Base-by-base conservation (phyloP, 2,113 vertebrate species). In the Osmerus mordax region DNA sequence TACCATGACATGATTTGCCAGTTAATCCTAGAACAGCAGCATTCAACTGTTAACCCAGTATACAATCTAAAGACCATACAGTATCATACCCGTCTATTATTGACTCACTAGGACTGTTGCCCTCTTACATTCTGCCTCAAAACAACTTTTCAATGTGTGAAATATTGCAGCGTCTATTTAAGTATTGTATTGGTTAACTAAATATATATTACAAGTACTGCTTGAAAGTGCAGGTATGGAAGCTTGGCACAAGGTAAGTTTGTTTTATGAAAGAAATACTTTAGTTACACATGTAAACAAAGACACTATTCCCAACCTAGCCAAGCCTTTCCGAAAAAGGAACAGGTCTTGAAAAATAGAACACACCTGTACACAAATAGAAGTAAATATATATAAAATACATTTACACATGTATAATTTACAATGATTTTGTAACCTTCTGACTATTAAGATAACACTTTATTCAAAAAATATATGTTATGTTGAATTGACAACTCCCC, bases 251-350 rank as follows among this genome's bases (percentile, higher is more conserved):
- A 90, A 88, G 81, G 88, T 91, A 90, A 86, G 81, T 86, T 84
- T 89, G 83, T 85, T 84, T 90, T 88, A 80, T 79, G 75, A 89
- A 89, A 86, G 87, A 90, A 90, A 85, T 82, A 90, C 81, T 9
- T 71, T 88, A 81, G 78, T 88, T 83, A 87, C 87, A 92, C 86
- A 88, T 92, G 90, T 92, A 92, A 91, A 92, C 90, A 91, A 88
- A 91, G 88, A 88, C 86, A 88, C 87, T 89, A 87, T 87, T 83
- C 85, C 85, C 74, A 77, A 88, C 79, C 84, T 87, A 88, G 78
- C 74, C 77, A 66, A 83, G 79, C 78, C 81, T 85, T 69, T 74
- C 87, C 79, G 62, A 77, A 72, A 80, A 87, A 86, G 70, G 83
- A 76, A 76, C 65, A 80, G 85, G n/a, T 72, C 70, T 79, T 78